Evolutionary conservation across 2,888 invertebrate genomes (phyloP).

Genomic region (Epirrhoe tristata): DNA sequence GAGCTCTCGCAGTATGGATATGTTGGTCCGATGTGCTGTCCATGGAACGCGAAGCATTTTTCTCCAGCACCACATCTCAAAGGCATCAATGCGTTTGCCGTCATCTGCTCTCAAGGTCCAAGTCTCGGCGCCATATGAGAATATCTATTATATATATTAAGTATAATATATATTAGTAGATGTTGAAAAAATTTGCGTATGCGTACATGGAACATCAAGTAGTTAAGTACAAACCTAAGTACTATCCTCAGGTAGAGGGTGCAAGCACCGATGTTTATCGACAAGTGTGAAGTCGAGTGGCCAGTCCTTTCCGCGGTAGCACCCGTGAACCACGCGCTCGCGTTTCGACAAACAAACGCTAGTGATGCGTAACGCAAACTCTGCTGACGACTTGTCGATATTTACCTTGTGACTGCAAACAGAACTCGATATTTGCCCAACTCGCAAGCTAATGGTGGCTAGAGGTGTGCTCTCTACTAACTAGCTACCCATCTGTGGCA

Average conservation of each 20-base stretch:
- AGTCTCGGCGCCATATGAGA: too few relatives aligned
- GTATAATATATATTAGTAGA: too few relatives aligned
- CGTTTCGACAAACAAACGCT: slow-evolving; percentile 75
- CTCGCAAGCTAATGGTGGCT: slow-evolving; percentile 77
- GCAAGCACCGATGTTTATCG: slow-evolving; percentile 79
- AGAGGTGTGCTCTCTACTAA: slow-evolving; percentile 53
- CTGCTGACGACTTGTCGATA: slow-evolving; percentile 82
- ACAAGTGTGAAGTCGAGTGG: slow-evolving; percentile 72
- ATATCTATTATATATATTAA: too few relatives aligned
- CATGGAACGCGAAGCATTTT: too few relatives aligned
- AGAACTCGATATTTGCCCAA: slow-evolving; percentile 80
- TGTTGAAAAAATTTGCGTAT: background rate
- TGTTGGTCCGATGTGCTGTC: too few relatives aligned
- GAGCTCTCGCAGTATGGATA: too few relatives aligned
- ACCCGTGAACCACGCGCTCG: slow-evolving; percentile 68
- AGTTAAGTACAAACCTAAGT: background rate
- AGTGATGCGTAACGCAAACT: slow-evolving; percentile 86
- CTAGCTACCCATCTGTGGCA: slow-evolving; percentile 7
- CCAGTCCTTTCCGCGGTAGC: slow-evolving; percentile 78
- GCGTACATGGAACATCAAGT: slow-evolving; percentile 35
- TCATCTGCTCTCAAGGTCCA: too few relatives aligned
- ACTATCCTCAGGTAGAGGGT: slow-evolving; percentile 45
- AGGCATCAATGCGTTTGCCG: too few relatives aligned
- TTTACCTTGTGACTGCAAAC: slow-evolving; percentile 79
- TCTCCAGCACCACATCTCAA: too few relatives aligned